Evolutionary conservation across 2,888 invertebrate genomes (phyloP).

Genomic region (Chrysolina americana): DNA sequence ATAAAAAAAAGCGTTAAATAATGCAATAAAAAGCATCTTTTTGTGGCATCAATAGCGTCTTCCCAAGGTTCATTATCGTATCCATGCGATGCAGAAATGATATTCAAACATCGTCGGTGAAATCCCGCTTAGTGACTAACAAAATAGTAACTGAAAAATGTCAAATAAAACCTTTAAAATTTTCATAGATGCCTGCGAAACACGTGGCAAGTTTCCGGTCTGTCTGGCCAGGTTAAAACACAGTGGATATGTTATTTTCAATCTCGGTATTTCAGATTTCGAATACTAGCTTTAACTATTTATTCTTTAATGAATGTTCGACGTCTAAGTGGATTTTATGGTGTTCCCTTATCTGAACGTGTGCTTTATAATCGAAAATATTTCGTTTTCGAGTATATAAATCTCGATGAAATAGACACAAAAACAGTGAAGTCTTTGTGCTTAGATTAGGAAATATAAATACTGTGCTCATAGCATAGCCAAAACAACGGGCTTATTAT

Average conservation of each 20-base stretch:
- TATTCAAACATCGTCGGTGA: slow-evolving; percentile 5
- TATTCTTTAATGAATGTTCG: slow-evolving; percentile 14
- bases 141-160: slow-evolving; percentile 29
- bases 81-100: not conserved
- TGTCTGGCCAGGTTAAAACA: slow-evolving; percentile 31
- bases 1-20: no score
- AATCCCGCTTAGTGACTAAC: slow-evolving; percentile 20
- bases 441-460: slow-evolving; percentile 17
- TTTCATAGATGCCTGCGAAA: slow-evolving; percentile 29
- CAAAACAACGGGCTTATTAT: not conserved
- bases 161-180: slow-evolving; percentile 27
- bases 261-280: slow-evolving; percentile 27
- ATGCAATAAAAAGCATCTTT: no score
- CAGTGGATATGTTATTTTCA: slow-evolving; percentile 19
- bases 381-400: slow-evolving; percentile 31
- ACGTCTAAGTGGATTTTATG: slow-evolving; percentile 20
- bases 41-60: no score
- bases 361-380: slow-evolving; percentile 14
- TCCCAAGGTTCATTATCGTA: no score
- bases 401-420: not conserved
- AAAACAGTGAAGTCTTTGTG: slow-evolving; percentile 22
- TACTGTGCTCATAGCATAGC: not conserved
- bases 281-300: not conserved
- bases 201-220: slow-evolving; percentile 34
- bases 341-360: slow-evolving; percentile 24